Base-by-base conservation (phyloP, 2,888 invertebrate species). In the Cepaea hortensis region DNA sequence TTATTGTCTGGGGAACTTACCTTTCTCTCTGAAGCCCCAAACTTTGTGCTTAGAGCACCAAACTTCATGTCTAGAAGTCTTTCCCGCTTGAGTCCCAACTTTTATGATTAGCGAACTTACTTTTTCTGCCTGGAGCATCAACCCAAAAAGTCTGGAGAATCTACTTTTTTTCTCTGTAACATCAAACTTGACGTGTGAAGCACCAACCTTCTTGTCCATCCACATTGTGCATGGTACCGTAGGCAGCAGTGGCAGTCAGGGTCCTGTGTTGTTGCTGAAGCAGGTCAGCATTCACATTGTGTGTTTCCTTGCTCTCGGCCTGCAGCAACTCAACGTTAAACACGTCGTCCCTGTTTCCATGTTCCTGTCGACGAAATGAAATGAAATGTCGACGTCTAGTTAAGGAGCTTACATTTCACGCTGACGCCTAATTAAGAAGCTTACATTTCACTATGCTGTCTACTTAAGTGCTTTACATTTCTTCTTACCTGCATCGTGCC, bases 161-260 rank as follows among this genome's bases (percentile, higher is more conserved):
- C 35, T 35, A 6, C 0, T 55, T 11, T 9, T 55, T 55, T 3
- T 55, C 55, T 55, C 11, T 55, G 11, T 0, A 55, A 11, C 55
- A 73, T 73, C 73, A 73, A 7, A 5, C 35, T 11, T n/a, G 3
- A 35, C 35, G 35, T 35, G 35, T 35, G 35, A 46, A 62, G 18
- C 50, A 84, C 82, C n/a, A 18, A 88, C 88, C 88, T 3, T 89
- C 89, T n/a, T 88, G 70, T 84, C 88, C 87, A 15, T 90, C 90
- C 5, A 92, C 93, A 88, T 93, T 93, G n/a, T 93, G 92, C 61
- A 94, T 92, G 81, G 93, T 86, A 0, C 94, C 94, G 84, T 94
- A 94, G 9, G 91, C 90, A 3, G 62, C 85, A 15, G 75, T 75
- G 35, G 62, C 9, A 35, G 86, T 48, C 82, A 65, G 76, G 48